phyloP scores from a whole-genome alignment of 2,888 invertebrate species.

The Carpatolechia fugitivella region DNA sequence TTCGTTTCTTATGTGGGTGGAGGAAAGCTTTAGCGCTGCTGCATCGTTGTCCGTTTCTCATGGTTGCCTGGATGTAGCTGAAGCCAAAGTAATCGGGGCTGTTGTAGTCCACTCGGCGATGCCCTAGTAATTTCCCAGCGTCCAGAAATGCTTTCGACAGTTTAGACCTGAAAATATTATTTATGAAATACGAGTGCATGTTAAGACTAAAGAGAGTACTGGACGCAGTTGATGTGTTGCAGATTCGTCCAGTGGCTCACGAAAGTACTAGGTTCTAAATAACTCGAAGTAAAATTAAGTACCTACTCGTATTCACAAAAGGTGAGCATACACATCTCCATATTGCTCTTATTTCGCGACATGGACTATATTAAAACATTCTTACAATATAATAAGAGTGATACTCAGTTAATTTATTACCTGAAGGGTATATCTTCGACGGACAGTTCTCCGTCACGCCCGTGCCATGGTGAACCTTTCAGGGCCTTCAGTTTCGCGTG shows the following conservation, averaged over 20 bases:
- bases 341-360: too few species aligned
- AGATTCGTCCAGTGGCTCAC: too few species aligned
- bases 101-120: conserved; percentile 84
- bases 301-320: too few species aligned
- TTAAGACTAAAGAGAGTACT: too few species aligned
- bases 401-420: conserved; percentile 36
- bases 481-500: conserved; percentile 66
- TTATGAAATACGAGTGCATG: too few species aligned
- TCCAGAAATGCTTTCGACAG: conserved; percentile 83
- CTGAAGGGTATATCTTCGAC: conserved; percentile 81
- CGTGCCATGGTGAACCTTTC: conserved; percentile 77
- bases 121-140: conserved; percentile 81
- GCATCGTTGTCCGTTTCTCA: conserved; percentile 68
- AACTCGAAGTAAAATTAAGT: too few species aligned
- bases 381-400: too few species aligned
- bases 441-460: conserved; percentile 79
- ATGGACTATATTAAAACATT: too few species aligned
- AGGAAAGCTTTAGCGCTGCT: conserved; percentile 81
- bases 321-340: too few species aligned
- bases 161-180: conserved; percentile 50
- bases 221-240: too few species aligned
- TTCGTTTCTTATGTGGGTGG: conserved; percentile 69
- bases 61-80: conserved; percentile 67
- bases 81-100: conserved; percentile 82
- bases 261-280: too few species aligned